phyloP scores from a whole-genome alignment of 2,797 vertebrate species.

The Danionella dracula region DNA sequence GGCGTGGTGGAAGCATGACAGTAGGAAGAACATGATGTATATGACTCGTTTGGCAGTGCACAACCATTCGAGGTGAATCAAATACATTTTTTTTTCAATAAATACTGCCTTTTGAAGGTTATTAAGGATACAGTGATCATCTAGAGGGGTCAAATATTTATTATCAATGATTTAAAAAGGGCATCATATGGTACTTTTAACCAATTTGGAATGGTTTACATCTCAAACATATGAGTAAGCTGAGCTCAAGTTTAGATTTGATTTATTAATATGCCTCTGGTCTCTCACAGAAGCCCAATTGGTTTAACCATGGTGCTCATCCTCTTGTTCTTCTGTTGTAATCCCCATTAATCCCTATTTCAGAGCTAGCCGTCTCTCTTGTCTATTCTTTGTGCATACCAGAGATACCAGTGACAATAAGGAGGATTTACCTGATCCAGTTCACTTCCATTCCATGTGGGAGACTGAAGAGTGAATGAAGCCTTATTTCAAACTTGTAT shows the following conservation, averaged over 20 bases:
- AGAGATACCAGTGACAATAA: constrained; percentile 48
- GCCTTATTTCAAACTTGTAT: neutral
- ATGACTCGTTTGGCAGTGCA: too few species aligned
- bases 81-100: too few species aligned
- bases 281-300: neutral
- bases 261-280: constrained; percentile 7
- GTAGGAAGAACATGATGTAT: too few species aligned
- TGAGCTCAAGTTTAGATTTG: neutral
- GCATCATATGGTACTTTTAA: too few species aligned
- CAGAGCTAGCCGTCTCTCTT: constrained; percentile 30
- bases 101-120: too few species aligned
- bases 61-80: too few species aligned
- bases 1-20: too few species aligned
- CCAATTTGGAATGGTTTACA: too few species aligned
- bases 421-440: constrained; percentile 44
- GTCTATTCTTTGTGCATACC: constrained; percentile 44
- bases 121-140: too few species aligned
- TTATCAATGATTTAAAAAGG: too few species aligned
- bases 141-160: too few species aligned
- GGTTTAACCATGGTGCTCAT: constrained; percentile 24
- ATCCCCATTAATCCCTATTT: constrained; percentile 45
- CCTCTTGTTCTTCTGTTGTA: constrained; percentile 31
- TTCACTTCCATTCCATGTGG: constrained; percentile 32
- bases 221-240: too few species aligned
- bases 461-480: constrained; percentile 22